These are phyloP conservation scores for Orthonevra nobilis DNA, from an alignment of 2,888 invertebrate species.

Conservation along the genomic window DNA sequence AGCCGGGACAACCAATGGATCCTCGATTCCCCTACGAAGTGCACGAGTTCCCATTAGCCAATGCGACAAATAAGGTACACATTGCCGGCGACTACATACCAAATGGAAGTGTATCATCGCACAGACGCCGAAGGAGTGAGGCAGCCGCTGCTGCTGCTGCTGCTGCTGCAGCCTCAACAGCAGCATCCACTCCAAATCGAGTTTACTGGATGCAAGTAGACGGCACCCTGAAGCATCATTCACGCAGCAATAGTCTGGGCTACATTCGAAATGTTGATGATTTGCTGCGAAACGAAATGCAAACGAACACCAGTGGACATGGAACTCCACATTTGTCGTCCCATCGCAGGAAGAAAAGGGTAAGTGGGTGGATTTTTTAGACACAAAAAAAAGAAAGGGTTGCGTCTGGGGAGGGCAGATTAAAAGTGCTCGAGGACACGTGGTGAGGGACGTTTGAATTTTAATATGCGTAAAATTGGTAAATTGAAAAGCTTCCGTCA, in stretches of 20 bases:
- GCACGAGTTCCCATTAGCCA: constrained; percentile 77
- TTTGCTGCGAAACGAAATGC: constrained; percentile 72
- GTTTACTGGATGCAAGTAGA: constrained; percentile 78
- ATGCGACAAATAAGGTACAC: constrained; percentile 78
- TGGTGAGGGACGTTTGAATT: constrained; percentile 3
- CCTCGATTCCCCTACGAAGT: constrained; percentile 78
- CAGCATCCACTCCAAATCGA: constrained; percentile 75
- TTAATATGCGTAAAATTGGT: constrained; percentile 62
- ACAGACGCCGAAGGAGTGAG: constrained; percentile 49
- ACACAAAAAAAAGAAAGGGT: background rate
- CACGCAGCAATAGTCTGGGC: constrained; percentile 77
- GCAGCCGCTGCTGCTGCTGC: constrained; percentile 37
- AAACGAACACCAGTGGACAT: constrained; percentile 73
- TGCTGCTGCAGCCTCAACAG: constrained; percentile 39
- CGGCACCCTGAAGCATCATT: constrained; percentile 63
- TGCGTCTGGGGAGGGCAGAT: constrained; percentile 32
- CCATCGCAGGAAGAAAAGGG: constrained; percentile 76
- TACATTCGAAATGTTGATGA: constrained; percentile 79
- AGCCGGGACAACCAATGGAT: constrained; percentile 78
- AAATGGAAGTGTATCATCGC: constrained; percentile 71
- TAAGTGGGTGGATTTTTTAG: constrained; percentile 71
- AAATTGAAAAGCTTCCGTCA: constrained; percentile 62
- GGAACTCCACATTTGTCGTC: constrained; percentile 76
- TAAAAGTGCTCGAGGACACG: constrained; percentile 48
- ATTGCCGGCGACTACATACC: constrained; percentile 78